Base-by-base conservation (phyloP, 2,888 invertebrate species). In the Cremastinae sp. region DNA sequence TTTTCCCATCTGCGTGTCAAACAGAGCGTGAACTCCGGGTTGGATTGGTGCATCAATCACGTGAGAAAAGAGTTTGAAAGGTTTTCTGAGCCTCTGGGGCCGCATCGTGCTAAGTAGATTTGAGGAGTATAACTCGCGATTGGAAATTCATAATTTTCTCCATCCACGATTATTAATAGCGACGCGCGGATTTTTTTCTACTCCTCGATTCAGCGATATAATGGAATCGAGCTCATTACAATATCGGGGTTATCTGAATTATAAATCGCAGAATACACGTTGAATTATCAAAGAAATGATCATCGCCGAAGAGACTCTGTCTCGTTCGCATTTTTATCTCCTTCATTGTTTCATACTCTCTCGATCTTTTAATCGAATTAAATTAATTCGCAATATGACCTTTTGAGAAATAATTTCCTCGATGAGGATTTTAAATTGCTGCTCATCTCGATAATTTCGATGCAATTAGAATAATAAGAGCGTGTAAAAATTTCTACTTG, bases 311-410 rank as follows among this genome's bases (percentile, higher is more conserved):
- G 64, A 28, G 64, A 72, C 28, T 64, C 41, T 49, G 18, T 56
- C 58, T 39, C 35, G 61, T 53, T 58, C 3, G 37, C 64, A 14
- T 39, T 20, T 39, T 10, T 12, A 37, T 7, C 41, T 16, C 12
- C 45, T 8, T 8, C 12, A 3, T 45, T 16, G 0, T 10, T 49
- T 2, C 18, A 18, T 62, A 16, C 9, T 8, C 20, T 62, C 28
- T 39, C 51, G 10, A 64, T 28, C 51, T 12, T 51, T 20, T 51
- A 51, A 65, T 72, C 58, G 49, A 72, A 72, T 72, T 41, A 51
- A 72, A 72, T 71, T 72, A 72, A 72, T 72, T 64, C 56, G 49
- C 56, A 56, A 64, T 58, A 39, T 14, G 28, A 41, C 9, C 55
- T 62, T 8, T 45, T 45, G n/a, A 41, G 41, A 58, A 18, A 56